Conservation (phyloP, 2,113 vertebrate species). For the Colossoma macropomum region DNA sequence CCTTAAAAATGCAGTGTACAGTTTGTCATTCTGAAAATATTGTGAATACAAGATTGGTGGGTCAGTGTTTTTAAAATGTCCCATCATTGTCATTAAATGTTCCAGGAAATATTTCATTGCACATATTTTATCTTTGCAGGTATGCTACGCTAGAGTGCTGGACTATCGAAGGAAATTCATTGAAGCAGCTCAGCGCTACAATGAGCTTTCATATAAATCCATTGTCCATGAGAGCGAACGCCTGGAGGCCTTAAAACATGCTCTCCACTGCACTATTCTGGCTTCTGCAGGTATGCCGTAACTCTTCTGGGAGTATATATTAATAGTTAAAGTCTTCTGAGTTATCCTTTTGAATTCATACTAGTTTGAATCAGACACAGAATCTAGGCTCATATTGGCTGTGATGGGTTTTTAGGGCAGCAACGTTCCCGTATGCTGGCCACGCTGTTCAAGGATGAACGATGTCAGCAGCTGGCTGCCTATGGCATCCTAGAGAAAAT, state of each 20-base stretch:
- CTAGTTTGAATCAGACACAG: too few species aligned
- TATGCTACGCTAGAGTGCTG: conserved; percentile 95
- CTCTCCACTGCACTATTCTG: conserved; percentile 96
- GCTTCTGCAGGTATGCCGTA: conserved; percentile 91
- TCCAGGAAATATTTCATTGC: background rate
- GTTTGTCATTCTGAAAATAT: background rate
- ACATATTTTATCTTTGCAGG: conserved; percentile 71
- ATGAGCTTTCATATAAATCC: conserved; percentile 96
- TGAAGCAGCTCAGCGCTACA: conserved; percentile 97
- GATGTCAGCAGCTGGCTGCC: conserved; percentile 96
- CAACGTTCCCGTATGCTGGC: conserved; percentile 98
- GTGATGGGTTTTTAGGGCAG: conserved; percentile 79
- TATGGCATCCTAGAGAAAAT: conserved; percentile 98
- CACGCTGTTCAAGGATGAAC: conserved; percentile 97
- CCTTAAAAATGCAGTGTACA: background rate
- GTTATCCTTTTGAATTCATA: background rate
- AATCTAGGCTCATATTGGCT: background rate
- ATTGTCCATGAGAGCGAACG: conserved; percentile 96
- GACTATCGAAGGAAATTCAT: conserved; percentile 99
- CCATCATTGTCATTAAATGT: background rate
- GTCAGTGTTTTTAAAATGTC: background rate
- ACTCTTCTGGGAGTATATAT: background rate
- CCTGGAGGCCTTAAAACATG: conserved; percentile 95
- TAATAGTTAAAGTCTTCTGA: background rate
- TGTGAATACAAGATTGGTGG: background rate